Evolutionary conservation across 2,113 vertebrate species (phyloP).

Genomic region (Tamias sibiricus): DNA sequence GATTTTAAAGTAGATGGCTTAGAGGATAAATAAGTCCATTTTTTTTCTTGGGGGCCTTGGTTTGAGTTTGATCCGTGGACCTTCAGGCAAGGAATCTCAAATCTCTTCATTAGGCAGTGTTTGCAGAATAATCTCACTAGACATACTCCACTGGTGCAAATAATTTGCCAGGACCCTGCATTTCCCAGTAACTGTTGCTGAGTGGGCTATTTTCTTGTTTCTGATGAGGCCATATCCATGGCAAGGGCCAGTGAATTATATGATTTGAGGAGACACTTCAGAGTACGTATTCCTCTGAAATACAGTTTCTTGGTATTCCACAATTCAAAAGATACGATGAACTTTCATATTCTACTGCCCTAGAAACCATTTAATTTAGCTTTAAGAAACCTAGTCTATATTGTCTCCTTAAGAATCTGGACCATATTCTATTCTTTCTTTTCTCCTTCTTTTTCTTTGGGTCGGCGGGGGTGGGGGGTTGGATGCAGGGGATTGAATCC

Average conservation of each 20-base stretch:
- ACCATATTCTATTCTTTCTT: neutral
- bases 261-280: conserved; percentile 46
- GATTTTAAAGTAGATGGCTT: conserved; percentile 83
- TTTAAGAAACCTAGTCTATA: neutral
- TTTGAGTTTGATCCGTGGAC: conserved; percentile 79
- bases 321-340: neutral
- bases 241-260: conserved; percentile 40
- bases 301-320: conserved; percentile 36
- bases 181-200: conserved; percentile 46
- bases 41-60: conserved; percentile 73
- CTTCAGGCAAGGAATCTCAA: conserved; percentile 66
- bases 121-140: conserved; percentile 73
- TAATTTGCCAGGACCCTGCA: conserved; percentile 69
- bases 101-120: conserved; percentile 71
- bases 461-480: too few relatives aligned
- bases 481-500: neutral
- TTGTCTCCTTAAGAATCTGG: neutral
- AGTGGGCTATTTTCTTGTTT: conserved; percentile 53
- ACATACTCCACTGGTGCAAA: neutral
- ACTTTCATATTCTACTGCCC: neutral
- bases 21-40: conserved; percentile 82
- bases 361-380: neutral
- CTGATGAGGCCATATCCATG: neutral
- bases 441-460: too few relatives aligned
- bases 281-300: conserved; percentile 48